These are phyloP conservation scores for Cephus pygmeus DNA, from an alignment of 2,888 invertebrate species.

Conservation along the genomic window DNA sequence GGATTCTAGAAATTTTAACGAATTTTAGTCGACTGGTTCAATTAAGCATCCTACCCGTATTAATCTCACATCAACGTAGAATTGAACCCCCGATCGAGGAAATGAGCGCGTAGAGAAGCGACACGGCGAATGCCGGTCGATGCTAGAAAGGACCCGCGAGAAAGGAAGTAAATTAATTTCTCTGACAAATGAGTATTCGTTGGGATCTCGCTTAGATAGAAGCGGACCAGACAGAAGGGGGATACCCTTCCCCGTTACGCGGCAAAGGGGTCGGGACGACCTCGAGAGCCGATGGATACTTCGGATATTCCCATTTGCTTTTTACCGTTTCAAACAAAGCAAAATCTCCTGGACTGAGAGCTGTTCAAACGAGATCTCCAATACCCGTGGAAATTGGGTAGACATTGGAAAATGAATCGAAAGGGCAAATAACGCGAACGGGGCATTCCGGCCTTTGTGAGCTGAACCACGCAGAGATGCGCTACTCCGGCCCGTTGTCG, in stretches of 20 bases:
- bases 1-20: too few species aligned
- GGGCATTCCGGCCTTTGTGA: constrained; percentile 12
- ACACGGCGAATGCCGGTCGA: too few species aligned
- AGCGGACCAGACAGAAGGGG: constrained; percentile 1
- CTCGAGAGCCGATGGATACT: constrained; percentile 9
- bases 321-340: constrained; percentile 43
- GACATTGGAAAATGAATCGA: constrained; percentile 56
- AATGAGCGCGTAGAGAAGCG: too few species aligned
- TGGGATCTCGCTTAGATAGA: constrained; percentile 32
- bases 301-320: constrained; percentile 41
- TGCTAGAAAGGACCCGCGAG: background rate
- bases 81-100: too few species aligned
- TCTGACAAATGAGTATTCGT: constrained; percentile 45
- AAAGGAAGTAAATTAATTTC: constrained; percentile 19
- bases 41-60: too few species aligned
- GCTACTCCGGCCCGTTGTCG: too few species aligned
- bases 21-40: too few species aligned
- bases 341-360: constrained; percentile 22
- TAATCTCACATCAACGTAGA: too few species aligned
- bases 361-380: constrained; percentile 40
- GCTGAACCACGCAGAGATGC: background rate
- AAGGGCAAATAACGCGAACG: constrained; percentile 48
- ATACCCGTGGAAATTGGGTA: constrained; percentile 52
- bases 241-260: background rate
- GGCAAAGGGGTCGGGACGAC: too few species aligned